A percentile compares a stretch with the other conserved stretches of the same genome.
Evolutionary conservation across 2,888 invertebrate genomes (phyloP).

Genomic region (Ochropleura leucogaster): DNA sequence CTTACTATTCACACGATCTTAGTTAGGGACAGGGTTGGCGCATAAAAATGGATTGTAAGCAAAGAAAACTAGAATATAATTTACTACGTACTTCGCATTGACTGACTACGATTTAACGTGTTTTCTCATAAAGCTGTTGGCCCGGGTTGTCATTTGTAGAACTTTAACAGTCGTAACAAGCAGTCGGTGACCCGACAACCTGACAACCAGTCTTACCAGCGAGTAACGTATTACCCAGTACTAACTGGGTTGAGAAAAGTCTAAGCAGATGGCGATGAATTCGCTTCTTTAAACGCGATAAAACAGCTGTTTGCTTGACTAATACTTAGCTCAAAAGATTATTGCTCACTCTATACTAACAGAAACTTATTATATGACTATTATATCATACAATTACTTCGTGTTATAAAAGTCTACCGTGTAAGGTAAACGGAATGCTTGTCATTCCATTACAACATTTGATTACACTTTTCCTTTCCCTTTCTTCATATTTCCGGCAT

Average conservation of each 20-base stretch:
- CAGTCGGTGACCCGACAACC: neutral
- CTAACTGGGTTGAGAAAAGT: neutral
- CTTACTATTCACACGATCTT: conserved; percentile 83
- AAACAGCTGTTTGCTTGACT: neutral
- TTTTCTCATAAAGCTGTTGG: neutral
- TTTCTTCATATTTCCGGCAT: conserved; percentile 28
- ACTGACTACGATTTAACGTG: neutral
- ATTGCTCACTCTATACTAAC: neutral
- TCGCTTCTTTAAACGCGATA: neutral
- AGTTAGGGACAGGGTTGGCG: conserved; percentile 75
- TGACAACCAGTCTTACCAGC: neutral
- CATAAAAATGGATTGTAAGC: neutral
- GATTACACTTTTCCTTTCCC: conserved; percentile 26
- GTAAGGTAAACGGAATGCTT: neutral
- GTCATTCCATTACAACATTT: conserved; percentile 13
- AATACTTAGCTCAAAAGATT: neutral
- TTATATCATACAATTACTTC: neutral
- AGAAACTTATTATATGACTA: neutral
- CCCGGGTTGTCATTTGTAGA: neutral
- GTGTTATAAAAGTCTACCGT: conserved; percentile 4
- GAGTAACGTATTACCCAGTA: neutral
- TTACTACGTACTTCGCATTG: neutral
- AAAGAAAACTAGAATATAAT: neutral
- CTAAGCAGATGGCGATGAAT: neutral
- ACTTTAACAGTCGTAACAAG: neutral